These are phyloP conservation scores for Aspidoscelis tigris DNA, from an alignment of 2,113 vertebrate genomes.

Conservation along the genomic window DNA sequence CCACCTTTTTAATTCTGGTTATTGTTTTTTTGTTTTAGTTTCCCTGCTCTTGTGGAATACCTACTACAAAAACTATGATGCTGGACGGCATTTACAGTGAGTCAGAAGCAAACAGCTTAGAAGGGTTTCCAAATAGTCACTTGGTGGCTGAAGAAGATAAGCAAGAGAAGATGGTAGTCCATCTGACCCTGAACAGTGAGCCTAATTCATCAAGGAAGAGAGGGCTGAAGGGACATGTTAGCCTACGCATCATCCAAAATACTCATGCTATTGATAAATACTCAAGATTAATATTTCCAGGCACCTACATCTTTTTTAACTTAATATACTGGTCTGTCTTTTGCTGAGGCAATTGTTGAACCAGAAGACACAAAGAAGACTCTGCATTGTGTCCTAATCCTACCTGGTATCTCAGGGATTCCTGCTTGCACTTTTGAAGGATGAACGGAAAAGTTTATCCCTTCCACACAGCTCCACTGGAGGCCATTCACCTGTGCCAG, in stretches of 20 bases:
- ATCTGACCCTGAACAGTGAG: conserved; percentile 84
- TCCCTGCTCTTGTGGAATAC: conserved; percentile 85
- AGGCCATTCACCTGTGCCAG: conserved; percentile 28
- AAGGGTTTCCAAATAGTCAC: conserved; percentile 84
- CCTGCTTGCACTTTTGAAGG: conserved; percentile 30
- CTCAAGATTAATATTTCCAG: conserved; percentile 94
- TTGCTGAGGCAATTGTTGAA: conserved; percentile 74
- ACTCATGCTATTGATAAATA: conserved; percentile 94
- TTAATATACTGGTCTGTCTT: conserved; percentile 96
- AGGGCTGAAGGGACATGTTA: conserved; percentile 76
- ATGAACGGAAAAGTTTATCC: background rate
- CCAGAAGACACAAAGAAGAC: conserved; percentile 19
- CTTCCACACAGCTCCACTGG: background rate
- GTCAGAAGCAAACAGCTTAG: conserved; percentile 88
- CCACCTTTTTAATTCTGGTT: conserved; percentile 33
- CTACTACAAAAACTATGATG: conserved; percentile 87
- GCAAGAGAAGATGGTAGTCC: conserved; percentile 87
- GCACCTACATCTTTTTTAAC: conserved; percentile 93
- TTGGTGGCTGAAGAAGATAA: conserved; percentile 86
- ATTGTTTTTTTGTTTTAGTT: conserved; percentile 57
- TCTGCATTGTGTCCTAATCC: conserved; percentile 12
- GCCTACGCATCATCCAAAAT: conserved; percentile 88
- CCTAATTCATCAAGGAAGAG: conserved; percentile 83
- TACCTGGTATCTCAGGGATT: conserved; percentile 26
- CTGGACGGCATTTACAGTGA: conserved; percentile 89